Evolutionary conservation across 2,888 invertebrate genomes (phyloP).

Genomic region (Synergus itoensis): DNA sequence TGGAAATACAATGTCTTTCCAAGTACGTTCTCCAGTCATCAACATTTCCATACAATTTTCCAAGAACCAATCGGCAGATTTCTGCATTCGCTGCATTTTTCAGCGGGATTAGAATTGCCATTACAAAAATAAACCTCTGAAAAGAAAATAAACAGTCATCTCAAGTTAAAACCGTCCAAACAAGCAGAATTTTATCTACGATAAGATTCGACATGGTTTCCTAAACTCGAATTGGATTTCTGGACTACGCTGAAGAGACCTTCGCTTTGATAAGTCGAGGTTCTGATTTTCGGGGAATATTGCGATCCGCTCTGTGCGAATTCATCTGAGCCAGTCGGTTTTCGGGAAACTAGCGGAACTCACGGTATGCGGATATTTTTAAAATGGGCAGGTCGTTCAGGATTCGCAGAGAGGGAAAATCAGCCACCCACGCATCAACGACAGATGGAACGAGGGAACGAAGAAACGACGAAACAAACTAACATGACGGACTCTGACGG

Average conservation of each 20-base stretch:
- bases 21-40: too few relatives aligned
- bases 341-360: not conserved
- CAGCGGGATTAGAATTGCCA: not conserved
- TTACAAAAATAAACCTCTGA: not conserved
- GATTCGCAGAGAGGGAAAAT: constrained; percentile 41
- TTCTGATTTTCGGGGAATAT: not conserved
- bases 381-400: constrained; percentile 22
- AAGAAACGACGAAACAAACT: constrained; percentile 56
- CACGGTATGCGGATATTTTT: constrained; percentile 33
- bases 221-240: not conserved
- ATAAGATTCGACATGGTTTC: not conserved
- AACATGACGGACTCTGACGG: constrained; percentile 57
- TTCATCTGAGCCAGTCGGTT: constrained; percentile 28
- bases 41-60: not conserved
- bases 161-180: not conserved
- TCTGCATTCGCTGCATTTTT: constrained; percentile 12
- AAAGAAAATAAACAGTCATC: constrained; percentile 9
- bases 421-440: constrained; percentile 56
- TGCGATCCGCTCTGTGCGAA: not conserved
- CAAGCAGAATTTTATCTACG: not conserved
- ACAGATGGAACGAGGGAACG: constrained; percentile 53
- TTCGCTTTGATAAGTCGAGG: not conserved
- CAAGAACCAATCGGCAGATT: not conserved
- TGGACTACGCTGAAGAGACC: not conserved
- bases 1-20: too few relatives aligned